These are phyloP conservation scores for Trichomycterus rosablanca DNA, from an alignment of 2,113 vertebrate genomes.

Conservation along the genomic window DNA sequence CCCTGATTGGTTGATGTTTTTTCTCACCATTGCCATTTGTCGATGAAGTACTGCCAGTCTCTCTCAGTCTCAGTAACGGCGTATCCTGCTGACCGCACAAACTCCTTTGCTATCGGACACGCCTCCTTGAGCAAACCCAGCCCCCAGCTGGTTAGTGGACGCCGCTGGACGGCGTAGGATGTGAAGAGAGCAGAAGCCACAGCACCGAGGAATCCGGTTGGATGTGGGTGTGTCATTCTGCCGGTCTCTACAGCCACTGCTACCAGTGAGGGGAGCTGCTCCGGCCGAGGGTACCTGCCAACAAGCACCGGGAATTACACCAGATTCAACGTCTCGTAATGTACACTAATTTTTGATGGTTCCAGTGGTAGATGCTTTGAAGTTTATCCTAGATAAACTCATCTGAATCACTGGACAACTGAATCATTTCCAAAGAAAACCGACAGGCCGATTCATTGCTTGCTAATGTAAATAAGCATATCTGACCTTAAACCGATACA, in stretches of 20 bases:
- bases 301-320: background rate
- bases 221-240: conserved; percentile 80
- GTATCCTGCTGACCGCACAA: conserved; percentile 55
- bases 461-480: no score
- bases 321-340: background rate
- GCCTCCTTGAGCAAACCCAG: conserved; percentile 67
- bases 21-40: conserved; percentile 73
- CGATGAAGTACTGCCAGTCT: conserved; percentile 73
- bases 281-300: conserved; percentile 66
- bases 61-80: conserved; percentile 60
- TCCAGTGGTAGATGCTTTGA: no score
- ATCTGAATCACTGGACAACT: no score
- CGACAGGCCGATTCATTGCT: background rate
- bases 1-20: no score
- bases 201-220: conserved; percentile 73
- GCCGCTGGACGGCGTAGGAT: conserved; percentile 66
- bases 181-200: conserved; percentile 73
- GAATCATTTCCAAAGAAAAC: no score
- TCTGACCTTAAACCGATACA: conserved; percentile 75
- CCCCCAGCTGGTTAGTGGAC: conserved; percentile 72
- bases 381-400: no score
- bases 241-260: conserved; percentile 72
- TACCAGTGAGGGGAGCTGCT: conserved; percentile 68
- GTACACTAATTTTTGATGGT: no score
- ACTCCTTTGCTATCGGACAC: conserved; percentile 67